These are phyloP conservation scores for Callospermophilus lateralis DNA, from an alignment of 2,113 vertebrate genomes.

Conservation along the genomic window DNA sequence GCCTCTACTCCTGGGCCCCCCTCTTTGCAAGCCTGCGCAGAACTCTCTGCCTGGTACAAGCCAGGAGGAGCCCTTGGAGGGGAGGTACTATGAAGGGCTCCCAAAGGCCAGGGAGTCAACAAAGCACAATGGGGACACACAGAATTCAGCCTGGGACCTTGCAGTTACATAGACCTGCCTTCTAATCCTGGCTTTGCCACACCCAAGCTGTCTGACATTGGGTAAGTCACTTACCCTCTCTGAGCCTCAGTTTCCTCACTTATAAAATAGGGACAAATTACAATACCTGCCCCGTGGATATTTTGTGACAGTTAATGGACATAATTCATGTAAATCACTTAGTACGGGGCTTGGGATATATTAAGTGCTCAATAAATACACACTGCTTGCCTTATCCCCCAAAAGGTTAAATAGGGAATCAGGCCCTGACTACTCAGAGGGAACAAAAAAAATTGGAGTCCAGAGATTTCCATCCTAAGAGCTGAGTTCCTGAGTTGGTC, in stretches of 20 bases:
- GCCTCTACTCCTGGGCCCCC: neutral
- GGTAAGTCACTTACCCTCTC: neutral
- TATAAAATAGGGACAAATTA: neutral
- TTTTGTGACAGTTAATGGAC: neutral
- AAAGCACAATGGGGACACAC: neutral
- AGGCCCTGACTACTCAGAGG: neutral
- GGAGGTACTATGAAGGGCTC: neutral
- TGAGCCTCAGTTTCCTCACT: neutral
- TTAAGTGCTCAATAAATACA: neutral
- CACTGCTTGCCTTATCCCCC: neutral
- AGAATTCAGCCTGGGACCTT: neutral
- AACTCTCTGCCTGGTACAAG: neutral
- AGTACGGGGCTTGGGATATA: neutral
- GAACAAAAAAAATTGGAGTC: neutral
- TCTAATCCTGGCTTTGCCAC: neutral
- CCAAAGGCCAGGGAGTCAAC: neutral
- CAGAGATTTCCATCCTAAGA: neutral
- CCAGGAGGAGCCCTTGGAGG: neutral
- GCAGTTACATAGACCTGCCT: neutral
- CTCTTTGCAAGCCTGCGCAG: rapidly evolving
- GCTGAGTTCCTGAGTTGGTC: neutral
- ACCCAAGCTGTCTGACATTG: neutral
- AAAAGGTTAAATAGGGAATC: neutral
- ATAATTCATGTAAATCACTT: neutral
- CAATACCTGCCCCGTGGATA: neutral